Percentiles rank a stretch among this genome's conserved stretches.
Evolutionary conservation across 2,113 vertebrate genomes (phyloP).

Genomic region (Danionella cerebrum): DNA sequence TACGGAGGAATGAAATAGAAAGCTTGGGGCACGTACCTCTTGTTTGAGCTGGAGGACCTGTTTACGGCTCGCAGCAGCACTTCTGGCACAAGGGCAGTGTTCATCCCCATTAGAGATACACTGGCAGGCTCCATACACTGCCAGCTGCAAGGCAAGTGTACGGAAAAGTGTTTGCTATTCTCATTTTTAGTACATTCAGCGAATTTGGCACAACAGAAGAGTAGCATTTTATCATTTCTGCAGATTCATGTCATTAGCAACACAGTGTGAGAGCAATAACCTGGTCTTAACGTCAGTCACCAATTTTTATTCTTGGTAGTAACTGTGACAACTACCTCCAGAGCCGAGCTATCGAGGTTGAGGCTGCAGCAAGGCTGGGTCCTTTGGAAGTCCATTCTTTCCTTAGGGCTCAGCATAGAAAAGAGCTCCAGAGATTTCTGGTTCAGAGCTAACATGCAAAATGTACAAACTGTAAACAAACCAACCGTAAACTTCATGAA

Average conservation of each 20-base stretch:
- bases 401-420: constrained; percentile 70
- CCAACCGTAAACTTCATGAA: neutral
- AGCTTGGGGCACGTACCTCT: constrained; percentile 66
- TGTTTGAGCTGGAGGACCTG: constrained; percentile 73
- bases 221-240: too few relatives aligned
- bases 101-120: constrained; percentile 56
- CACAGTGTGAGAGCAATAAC: too few relatives aligned
- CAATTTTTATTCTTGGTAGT: too few relatives aligned
- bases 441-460: neutral
- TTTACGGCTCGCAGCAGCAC: constrained; percentile 68
- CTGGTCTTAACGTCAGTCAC: neutral
- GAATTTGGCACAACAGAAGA: too few relatives aligned
- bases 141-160: constrained; percentile 60
- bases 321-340: constrained; percentile 74
- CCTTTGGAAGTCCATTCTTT: constrained; percentile 68
- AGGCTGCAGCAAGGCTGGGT: constrained; percentile 46
- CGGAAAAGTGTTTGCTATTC: neutral
- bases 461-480: neutral
- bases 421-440: constrained; percentile 75
- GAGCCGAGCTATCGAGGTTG: constrained; percentile 60
- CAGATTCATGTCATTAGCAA: too few relatives aligned
- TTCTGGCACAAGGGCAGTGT: constrained; percentile 75
- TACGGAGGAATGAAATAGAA: neutral
- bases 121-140: constrained; percentile 75
- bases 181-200: too few relatives aligned